Percentiles rank a stretch among this genome's conserved stretches.
Evolutionary conservation across 2,797 vertebrate species (phyloP).

Genomic region (Nasua narica): DNA sequence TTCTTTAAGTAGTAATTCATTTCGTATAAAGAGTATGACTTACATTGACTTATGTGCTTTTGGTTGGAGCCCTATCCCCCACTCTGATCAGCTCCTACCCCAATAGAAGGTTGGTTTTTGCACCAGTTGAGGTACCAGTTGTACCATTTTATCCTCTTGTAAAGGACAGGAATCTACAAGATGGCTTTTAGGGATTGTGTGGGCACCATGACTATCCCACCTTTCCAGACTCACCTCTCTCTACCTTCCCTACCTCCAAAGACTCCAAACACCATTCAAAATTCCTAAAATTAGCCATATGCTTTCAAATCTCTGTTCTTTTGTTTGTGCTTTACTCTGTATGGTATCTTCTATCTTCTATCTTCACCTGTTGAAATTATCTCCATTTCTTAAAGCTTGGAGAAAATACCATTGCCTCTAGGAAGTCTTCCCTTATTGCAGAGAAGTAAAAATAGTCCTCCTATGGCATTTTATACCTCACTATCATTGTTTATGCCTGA

Average conservation of each 20-base stretch:
- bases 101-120: not conserved
- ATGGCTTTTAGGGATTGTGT: not conserved
- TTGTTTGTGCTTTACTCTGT: not conserved
- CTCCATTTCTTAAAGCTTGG: not conserved
- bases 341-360: not conserved
- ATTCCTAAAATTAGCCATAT: not conserved
- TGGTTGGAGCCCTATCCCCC: not conserved
- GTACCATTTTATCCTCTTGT: not conserved
- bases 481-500: not conserved
- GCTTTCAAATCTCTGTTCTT: not conserved
- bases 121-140: not conserved
- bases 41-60: not conserved
- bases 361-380: slow-evolving; percentile 36
- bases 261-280: not conserved
- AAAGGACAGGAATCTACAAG: not conserved
- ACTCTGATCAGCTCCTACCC: not conserved
- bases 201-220: rapidly evolving
- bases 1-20: not conserved
- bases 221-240: not conserved
- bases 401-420: not conserved
- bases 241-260: not conserved
- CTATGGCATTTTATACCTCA: not conserved
- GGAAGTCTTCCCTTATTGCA: not conserved
- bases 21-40: not conserved
- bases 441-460: not conserved